Conservation (phyloP, 2,888 invertebrate species). For the Pristionchus japonicus region DNA sequence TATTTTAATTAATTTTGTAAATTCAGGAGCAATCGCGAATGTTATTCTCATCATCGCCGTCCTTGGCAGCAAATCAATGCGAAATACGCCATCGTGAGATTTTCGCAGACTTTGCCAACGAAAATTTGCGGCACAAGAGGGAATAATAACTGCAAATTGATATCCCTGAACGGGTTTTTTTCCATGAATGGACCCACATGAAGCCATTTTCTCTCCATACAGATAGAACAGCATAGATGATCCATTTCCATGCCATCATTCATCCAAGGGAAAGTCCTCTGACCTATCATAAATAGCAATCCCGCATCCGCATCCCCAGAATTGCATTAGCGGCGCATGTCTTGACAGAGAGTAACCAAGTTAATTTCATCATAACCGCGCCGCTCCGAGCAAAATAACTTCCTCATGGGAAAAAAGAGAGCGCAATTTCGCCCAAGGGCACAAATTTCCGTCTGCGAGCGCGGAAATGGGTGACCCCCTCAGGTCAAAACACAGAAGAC, state of each 20-base stretch:
- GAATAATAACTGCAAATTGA: neutral
- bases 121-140: neutral
- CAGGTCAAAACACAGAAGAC: neutral
- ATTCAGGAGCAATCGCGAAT: conserved; percentile 16
- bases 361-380: neutral
- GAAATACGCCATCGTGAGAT: conserved; percentile 13
- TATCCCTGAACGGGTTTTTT: no score
- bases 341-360: neutral
- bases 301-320: neutral
- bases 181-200: neutral
- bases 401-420: neutral
- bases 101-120: neutral
- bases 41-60: neutral
- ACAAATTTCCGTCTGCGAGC: neutral
- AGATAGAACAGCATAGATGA: no score
- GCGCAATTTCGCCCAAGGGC: neutral
- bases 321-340: neutral
- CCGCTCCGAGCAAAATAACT: neutral
- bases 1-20: neutral
- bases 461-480: neutral
- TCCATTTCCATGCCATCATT: neutral
- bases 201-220: no score
- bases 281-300: neutral
- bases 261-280: neutral
- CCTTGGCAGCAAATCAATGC: conserved; percentile 7